Conservation (phyloP, 2,797 vertebrate genomes). For the Limnodromus scolopaceus region DNA sequence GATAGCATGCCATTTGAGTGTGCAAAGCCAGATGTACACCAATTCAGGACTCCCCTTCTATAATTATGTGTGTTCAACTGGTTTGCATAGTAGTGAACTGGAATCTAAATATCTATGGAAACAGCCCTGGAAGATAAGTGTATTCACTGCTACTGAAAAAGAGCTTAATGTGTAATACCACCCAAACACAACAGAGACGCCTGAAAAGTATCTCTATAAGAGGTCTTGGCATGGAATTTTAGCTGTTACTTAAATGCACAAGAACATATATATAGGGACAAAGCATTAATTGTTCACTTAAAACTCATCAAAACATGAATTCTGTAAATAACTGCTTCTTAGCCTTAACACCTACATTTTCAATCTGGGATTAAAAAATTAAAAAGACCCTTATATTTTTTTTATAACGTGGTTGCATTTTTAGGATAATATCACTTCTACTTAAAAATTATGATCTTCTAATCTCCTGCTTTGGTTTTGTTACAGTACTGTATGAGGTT, state of each 20-base stretch:
- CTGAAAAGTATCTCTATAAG: background rate
- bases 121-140: background rate
- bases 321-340: background rate
- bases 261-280: background rate
- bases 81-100: background rate
- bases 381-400: rapidly evolving
- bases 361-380: background rate
- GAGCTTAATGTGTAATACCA: background rate
- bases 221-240: background rate
- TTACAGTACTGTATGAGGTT: background rate
- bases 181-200: background rate
- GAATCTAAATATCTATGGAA: background rate
- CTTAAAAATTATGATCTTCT: background rate
- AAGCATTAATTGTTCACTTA: background rate
- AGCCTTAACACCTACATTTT: background rate
- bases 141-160: background rate
- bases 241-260: background rate
- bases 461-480: background rate
- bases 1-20: background rate
- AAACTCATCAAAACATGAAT: background rate
- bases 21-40: background rate
- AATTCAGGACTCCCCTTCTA: background rate
- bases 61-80: background rate
- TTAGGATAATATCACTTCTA: background rate
- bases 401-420: background rate